Percentiles rank a stretch among this genome's conserved stretches.
phyloP scores from a whole-genome alignment of 2,888 invertebrate genomes.

The Scaptomyza cyrtandrae region DNA sequence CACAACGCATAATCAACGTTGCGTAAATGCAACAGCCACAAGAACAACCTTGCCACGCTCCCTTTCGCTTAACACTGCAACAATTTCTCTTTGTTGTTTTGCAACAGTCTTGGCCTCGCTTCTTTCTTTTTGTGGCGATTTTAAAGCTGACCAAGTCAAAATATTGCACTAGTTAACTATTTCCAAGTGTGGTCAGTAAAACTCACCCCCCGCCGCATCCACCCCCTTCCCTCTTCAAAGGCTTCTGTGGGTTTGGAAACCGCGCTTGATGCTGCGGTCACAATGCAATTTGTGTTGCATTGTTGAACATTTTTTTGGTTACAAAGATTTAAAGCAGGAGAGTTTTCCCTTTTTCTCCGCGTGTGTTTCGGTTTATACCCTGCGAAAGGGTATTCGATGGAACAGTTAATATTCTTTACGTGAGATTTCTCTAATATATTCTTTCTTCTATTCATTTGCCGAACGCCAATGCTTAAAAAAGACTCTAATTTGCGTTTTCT shows the following conservation, averaged over 20 bases:
- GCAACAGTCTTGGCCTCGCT: constrained; percentile 19
- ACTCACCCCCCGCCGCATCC: neutral
- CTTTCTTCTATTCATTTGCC: no score
- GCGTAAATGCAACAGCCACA: no score
- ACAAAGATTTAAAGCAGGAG: constrained; percentile 36
- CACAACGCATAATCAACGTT: neutral
- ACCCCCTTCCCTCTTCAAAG: neutral
- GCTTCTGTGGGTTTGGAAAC: constrained; percentile 33
- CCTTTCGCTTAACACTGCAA: neutral
- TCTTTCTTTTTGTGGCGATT: constrained; percentile 30
- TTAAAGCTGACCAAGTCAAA: constrained; percentile 72
- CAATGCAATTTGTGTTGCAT: constrained; percentile 74
- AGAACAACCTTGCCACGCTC: no score
- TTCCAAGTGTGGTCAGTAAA: constrained; percentile 59
- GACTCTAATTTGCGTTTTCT: no score
- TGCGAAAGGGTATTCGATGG: neutral
- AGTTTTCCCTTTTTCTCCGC: neutral
- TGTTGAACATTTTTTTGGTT: constrained; percentile 54
- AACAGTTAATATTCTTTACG: no score
- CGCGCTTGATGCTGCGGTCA: constrained; percentile 69
- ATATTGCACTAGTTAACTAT: constrained; percentile 75
- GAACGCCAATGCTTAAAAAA: no score
- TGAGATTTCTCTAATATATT: no score
- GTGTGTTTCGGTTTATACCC: constrained; percentile 4
- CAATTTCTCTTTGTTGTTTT: constrained; percentile 7